Base-by-base conservation (phyloP, 2,797 vertebrate genomes). In the Garrulus glandarius region DNA sequence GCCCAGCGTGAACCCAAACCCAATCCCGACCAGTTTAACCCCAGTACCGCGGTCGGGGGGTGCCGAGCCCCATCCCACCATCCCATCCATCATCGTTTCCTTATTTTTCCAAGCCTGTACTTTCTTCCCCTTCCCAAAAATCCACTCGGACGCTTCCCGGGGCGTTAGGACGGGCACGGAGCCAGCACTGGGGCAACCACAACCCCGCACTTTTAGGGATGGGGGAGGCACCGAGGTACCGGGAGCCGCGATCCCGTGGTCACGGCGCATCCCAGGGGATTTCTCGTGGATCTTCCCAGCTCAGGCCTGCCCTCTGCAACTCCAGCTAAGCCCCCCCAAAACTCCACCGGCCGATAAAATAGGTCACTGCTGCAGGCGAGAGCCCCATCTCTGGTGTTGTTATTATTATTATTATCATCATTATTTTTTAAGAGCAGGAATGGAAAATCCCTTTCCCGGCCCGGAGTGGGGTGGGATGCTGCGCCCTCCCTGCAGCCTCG, bases 311-410 rank as follows among this genome's bases (percentile, higher is more conserved):
- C 53, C 70, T 72, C 77, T 23, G 19, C 69, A 43, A 87, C 64
- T 49, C 82, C 37, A 50, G 13, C 15, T 8, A 19, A 59, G 16
- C 46, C 18, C 39, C 46, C 29, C 15, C 1, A 5, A 11, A 86
- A 83, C 52, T 76, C 89, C 30, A 6, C 41, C 9, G 32, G 50
- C 34, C 11, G 13, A 70, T 67, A 75, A 95, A 95, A 95, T 90
- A 92, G 95, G 93, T 96, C 95, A 96, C 16, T 36, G 87, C 93
- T 6, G 52, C 61, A 75, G 41, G 85, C 16, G 46, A 74, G 11
- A 64, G 67, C 67, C 59, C 27, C 39, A 39, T 69, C 61, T 75
- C 61, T 11, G 61, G 1, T 16, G 47, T 5, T 59, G 13, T n/a
- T 20, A 46, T 24, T 5, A n/a, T 24, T 3, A 36, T 64, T 7